These are phyloP conservation scores for Apus apus DNA, from an alignment of 2,113 vertebrate species.

Conservation along the genomic window DNA sequence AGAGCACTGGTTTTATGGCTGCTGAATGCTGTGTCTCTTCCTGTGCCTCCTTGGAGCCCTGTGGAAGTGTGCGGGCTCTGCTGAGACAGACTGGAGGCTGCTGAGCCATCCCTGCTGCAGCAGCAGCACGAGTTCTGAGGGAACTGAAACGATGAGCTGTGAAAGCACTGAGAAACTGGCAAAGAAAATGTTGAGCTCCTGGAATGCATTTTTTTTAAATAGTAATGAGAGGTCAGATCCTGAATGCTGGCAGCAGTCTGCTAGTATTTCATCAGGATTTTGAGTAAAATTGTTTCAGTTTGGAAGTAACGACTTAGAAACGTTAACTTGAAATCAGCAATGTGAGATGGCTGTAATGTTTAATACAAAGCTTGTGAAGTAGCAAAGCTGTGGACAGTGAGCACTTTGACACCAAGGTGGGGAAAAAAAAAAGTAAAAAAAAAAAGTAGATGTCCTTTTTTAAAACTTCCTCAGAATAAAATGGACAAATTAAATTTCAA, in stretches of 20 bases:
- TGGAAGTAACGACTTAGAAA: not conserved
- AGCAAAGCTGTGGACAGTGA: not conserved
- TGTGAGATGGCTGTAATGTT: not conserved
- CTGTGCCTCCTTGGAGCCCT: rapidly evolving
- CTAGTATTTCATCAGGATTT: not conserved
- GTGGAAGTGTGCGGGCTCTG: not conserved
- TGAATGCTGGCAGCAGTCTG: not conserved
- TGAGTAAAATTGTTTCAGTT: not conserved
- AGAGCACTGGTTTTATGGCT: not conserved
- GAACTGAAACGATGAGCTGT: not conserved
- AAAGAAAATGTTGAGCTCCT: not conserved
- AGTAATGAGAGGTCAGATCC: not conserved
- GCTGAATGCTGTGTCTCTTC: rapidly evolving
- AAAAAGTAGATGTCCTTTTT: rapidly evolving
- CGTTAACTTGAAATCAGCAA: not conserved
- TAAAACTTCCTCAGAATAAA: not conserved
- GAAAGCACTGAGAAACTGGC: not conserved
- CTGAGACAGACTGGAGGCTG: not conserved
- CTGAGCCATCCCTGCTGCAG: not conserved
- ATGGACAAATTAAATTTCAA: not conserved
- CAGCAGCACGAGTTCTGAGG: not conserved
- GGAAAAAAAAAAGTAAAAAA: not conserved
- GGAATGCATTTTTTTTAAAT: not conserved
- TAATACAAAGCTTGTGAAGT: not conserved
- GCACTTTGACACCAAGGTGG: not conserved